Conservation (phyloP, 2,113 vertebrate genomes). For the Boleophthalmus pectinirostris region DNA sequence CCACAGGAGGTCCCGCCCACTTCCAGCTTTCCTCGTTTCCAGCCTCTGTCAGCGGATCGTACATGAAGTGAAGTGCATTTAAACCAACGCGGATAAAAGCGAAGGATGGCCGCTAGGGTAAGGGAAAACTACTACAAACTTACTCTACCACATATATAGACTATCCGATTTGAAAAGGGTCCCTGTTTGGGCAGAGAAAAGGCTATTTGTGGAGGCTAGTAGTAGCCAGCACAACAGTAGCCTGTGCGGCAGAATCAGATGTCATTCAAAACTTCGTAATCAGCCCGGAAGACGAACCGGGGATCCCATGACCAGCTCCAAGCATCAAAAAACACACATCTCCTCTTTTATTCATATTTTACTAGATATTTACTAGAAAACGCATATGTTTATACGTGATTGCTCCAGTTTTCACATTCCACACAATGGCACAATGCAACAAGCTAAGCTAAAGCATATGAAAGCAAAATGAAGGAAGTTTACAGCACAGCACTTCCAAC, state of each 20-base stretch:
- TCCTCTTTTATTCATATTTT: not conserved
- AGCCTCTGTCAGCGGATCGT: slow-evolving; percentile 26
- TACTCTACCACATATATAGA: no score
- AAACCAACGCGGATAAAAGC: slow-evolving; percentile 17
- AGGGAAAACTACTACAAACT: slow-evolving; percentile 34
- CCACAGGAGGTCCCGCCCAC: slow-evolving; percentile 16
- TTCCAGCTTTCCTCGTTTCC: not conserved
- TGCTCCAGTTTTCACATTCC: not conserved
- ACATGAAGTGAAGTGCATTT: slow-evolving; percentile 24
- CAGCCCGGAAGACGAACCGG: slow-evolving; percentile 59
- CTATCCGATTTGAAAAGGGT: not conserved
- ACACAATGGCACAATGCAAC: not conserved
- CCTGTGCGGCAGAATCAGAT: slow-evolving; percentile 42
- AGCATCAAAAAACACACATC: not conserved
- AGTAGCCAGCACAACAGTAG: slow-evolving; percentile 24
- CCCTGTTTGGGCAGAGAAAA: not conserved
- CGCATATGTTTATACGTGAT: not conserved
- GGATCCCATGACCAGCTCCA: slow-evolving; percentile 45
- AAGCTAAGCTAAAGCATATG: not conserved
- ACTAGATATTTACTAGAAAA: not conserved
- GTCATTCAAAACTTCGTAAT: slow-evolving; percentile 58
- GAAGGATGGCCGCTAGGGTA: slow-evolving; percentile 66
- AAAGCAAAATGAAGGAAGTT: slow-evolving; percentile 2
- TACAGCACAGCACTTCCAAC: not conserved
- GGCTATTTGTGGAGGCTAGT: not conserved